Percentiles rank a stretch among this genome's conserved stretches.
Conservation (phyloP, 2,113 vertebrate genomes). For the Notothenia rossii region DNA sequence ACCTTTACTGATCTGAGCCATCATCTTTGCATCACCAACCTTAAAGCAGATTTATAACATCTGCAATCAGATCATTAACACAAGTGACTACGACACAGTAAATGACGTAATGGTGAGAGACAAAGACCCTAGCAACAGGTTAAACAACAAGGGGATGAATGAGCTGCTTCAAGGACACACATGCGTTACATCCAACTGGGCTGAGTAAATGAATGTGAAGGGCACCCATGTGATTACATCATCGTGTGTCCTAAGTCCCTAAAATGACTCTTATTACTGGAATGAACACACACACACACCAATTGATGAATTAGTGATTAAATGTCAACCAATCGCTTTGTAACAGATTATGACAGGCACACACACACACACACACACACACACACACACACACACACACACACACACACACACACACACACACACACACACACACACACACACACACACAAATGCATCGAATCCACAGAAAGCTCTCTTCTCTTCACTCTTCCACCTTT, state of each 20-base stretch:
- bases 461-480: background rate
- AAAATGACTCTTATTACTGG: conserved; percentile 6
- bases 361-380: background rate
- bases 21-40: too few relatives aligned
- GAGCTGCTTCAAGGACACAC: conserved; percentile 21
- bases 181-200: conserved; percentile 12
- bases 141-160: background rate
- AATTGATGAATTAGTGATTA: conserved; percentile 11
- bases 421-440: background rate
- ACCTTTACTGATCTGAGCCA: background rate
- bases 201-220: background rate
- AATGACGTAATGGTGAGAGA: too few relatives aligned
- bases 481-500: background rate
- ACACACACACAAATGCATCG: background rate
- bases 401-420: background rate
- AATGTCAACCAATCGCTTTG: background rate
- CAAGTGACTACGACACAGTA: too few relatives aligned
- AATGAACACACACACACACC: background rate
- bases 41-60: too few relatives aligned
- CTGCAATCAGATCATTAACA: background rate
- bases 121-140: background rate
- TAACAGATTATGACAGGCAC: background rate
- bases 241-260: background rate
- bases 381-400: background rate
- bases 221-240: background rate